Conservation (phyloP, 2,113 vertebrate species). For the Sisor rabdophorus region DNA sequence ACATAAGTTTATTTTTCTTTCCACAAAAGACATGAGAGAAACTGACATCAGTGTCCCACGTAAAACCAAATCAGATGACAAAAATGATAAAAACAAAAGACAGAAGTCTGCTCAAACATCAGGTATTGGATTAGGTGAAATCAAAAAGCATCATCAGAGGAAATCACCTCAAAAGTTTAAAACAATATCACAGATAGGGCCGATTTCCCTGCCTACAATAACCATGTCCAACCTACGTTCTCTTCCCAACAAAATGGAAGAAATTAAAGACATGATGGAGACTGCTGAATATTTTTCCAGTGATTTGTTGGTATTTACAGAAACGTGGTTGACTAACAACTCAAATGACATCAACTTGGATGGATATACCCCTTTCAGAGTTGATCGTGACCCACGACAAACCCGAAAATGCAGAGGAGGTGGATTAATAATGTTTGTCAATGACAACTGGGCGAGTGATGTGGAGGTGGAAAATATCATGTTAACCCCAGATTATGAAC, state of each 20-base stretch:
- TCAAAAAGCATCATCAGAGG: too few species aligned
- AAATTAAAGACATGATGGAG: background rate
- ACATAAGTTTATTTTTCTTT: background rate
- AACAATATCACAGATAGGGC: background rate
- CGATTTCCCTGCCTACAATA: background rate
- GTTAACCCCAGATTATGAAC: background rate
- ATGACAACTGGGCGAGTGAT: background rate
- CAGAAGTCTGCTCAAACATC: background rate
- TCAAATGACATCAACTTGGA: background rate
- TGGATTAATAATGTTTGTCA: background rate
- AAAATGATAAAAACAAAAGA: background rate
- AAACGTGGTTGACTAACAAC: conserved; percentile 8
- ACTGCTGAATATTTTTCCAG: background rate
- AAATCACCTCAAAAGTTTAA: background rate
- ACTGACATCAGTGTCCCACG: background rate
- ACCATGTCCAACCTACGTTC: conserved; percentile 9
- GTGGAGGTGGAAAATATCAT: background rate
- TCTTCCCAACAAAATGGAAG: conserved; percentile 7
- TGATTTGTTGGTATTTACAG: conserved; percentile 9
- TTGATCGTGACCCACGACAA: background rate
- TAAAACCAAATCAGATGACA: background rate
- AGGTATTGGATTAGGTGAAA: too few species aligned
- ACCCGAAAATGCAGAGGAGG: conserved; percentile 7
- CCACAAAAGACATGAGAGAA: background rate
- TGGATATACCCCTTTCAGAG: background rate